These are phyloP conservation scores for Caenorhabditis angaria DNA, from an alignment of 2,888 invertebrate genomes.

Conservation along the genomic window DNA sequence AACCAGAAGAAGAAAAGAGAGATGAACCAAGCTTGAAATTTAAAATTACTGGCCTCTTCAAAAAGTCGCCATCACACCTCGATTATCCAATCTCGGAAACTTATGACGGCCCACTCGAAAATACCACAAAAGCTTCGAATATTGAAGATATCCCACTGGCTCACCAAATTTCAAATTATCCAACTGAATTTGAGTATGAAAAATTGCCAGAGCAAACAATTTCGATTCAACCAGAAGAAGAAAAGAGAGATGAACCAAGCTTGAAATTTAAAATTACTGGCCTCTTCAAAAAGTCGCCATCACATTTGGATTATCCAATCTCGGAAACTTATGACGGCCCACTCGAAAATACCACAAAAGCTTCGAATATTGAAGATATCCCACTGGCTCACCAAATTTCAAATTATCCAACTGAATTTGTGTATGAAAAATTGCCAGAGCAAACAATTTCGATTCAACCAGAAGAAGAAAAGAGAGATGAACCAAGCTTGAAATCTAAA, in stretches of 20 bases:
- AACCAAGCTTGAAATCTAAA: constrained; percentile 20
- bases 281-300: constrained; percentile 38
- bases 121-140: background rate
- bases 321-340: constrained; percentile 36
- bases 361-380: constrained; percentile 22
- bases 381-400: constrained; percentile 26
- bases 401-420: constrained; percentile 30
- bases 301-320: constrained; percentile 35
- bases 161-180: background rate
- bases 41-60: constrained; percentile 34
- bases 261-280: constrained; percentile 20
- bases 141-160: constrained; percentile 2
- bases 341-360: constrained; percentile 24
- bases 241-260: background rate
- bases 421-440: constrained; percentile 16
- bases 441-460: background rate
- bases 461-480: constrained; percentile 3
- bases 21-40: constrained; percentile 29
- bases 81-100: constrained; percentile 48
- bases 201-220: background rate
- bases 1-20: constrained; percentile 10
- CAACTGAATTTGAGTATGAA: constrained; percentile 3
- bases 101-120: constrained; percentile 31
- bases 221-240: background rate
- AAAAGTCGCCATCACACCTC: constrained; percentile 40